These are phyloP conservation scores for Gadus chalcogrammus DNA, from an alignment of 2,113 vertebrate species.

Conservation along the genomic window DNA sequence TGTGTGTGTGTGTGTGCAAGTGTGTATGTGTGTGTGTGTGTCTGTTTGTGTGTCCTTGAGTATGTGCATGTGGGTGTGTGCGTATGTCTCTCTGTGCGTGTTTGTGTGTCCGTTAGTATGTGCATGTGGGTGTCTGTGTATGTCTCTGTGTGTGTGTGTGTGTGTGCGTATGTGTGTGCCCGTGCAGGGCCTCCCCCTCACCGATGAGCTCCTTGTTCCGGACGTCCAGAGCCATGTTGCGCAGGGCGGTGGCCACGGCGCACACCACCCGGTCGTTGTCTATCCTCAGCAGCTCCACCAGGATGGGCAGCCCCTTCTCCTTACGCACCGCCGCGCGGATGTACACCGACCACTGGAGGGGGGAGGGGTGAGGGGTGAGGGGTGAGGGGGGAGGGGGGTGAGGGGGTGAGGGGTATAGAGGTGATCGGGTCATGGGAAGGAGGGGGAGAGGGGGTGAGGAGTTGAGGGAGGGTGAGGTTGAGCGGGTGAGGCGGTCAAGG, in stretches of 20 bases:
- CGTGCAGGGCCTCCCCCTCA: conserved; percentile 60
- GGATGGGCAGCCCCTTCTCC: conserved; percentile 94
- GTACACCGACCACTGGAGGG: conserved; percentile 93
- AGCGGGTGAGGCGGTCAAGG: too few species aligned
- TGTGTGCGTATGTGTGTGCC: neutral
- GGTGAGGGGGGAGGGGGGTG: neutral
- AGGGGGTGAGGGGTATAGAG: too few species aligned
- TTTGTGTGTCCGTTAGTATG: too few species aligned
- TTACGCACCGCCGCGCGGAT: conserved; percentile 97
- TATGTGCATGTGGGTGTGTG: too few species aligned
- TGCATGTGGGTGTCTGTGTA: conserved; percentile 3
- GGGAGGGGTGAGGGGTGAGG: neutral
- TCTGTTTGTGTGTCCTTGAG: too few species aligned
- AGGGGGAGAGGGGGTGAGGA: too few species aligned
- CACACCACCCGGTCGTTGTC: conserved; percentile 99
- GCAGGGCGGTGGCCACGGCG: conserved; percentile 93
- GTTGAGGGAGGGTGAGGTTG: too few species aligned
- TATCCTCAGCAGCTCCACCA: conserved; percentile 96
- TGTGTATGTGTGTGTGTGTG: neutral
- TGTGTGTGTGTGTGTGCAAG: too few species aligned
- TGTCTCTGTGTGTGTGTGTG: neutral
- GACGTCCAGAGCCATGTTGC: conserved; percentile 98
- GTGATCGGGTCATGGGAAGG: neutral
- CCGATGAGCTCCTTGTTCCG: conserved; percentile 99
- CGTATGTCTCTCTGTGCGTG: too few species aligned